phyloP scores from a whole-genome alignment of 1,140 invertebrate species.

The Nilaparvata lugens region DNA sequence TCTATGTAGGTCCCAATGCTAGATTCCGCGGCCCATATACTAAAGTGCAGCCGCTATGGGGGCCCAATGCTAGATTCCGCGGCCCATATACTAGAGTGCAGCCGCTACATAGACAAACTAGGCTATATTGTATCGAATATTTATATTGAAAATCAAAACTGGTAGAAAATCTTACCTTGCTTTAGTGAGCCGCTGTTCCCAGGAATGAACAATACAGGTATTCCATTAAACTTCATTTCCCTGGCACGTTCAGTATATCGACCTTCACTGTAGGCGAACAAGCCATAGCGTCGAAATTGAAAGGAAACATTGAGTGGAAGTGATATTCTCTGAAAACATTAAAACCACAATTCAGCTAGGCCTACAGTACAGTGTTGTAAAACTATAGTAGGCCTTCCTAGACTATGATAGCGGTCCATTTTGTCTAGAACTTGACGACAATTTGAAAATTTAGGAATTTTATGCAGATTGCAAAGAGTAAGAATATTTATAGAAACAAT shows the following conservation, averaged over 20 bases:
- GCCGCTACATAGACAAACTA: too few species aligned
- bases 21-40: too few species aligned
- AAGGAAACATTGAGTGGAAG: constrained; percentile 45
- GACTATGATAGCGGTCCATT: background rate
- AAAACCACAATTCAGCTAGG: background rate
- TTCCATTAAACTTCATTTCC: constrained; percentile 66
- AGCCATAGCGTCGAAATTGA: constrained; percentile 61
- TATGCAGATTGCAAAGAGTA: too few species aligned
- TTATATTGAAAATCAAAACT: too few species aligned
- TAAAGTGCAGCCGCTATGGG: too few species aligned
- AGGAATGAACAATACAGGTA: constrained; percentile 86
- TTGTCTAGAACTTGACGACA: background rate
- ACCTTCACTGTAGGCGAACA: constrained; percentile 89
- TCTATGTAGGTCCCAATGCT: too few species aligned
- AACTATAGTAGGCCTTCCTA: background rate
- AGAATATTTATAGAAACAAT: too few species aligned
- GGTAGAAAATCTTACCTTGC: constrained; percentile 54
- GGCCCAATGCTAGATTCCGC: too few species aligned
- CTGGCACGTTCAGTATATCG: constrained; percentile 53
- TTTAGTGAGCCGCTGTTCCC: constrained; percentile 87
- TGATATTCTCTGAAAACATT: constrained; percentile 49
- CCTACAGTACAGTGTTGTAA: background rate
- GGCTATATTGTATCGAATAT: too few species aligned
- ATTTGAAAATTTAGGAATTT: too few species aligned
- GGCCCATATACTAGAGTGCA: too few species aligned